A percentile compares a stretch with the other conserved stretches of the same genome.
These are phyloP conservation scores for Centroberyx gerrardi DNA, from an alignment of 2,797 vertebrate species.

Conservation along the genomic window DNA sequence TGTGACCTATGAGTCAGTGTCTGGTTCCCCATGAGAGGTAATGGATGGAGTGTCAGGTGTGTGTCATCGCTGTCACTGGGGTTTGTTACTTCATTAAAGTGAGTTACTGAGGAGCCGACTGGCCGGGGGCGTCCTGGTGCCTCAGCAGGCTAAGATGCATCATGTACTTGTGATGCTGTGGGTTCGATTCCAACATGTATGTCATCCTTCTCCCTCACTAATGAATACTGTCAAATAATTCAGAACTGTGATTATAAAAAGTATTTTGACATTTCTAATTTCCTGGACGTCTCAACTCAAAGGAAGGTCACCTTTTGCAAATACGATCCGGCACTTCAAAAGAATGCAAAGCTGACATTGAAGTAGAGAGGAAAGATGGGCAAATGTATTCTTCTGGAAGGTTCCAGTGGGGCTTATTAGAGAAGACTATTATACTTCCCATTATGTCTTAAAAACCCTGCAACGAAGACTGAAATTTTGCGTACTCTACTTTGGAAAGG, in stretches of 20 bases:
- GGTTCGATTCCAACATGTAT: neutral
- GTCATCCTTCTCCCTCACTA: neutral
- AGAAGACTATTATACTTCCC: neutral
- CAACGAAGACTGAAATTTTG: neutral
- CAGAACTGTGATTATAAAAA: neutral
- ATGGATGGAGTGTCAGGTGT: conserved; percentile 47
- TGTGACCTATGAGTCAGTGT: conserved; percentile 65
- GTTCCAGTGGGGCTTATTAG: conserved; percentile 10
- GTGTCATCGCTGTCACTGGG: conserved; percentile 59
- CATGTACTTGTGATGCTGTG: neutral
- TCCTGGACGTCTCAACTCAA: neutral
- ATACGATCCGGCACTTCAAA: neutral
- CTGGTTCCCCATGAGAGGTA: conserved; percentile 54
- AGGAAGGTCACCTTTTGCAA: neutral
- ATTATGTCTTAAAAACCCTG: neutral
- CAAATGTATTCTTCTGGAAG: neutral
- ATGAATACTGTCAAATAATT: neutral
- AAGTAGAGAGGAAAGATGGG: neutral
- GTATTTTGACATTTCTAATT: neutral
- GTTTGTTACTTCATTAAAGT: conserved; percentile 70
- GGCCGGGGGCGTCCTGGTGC: conserved; percentile 31
- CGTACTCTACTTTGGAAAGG: neutral
- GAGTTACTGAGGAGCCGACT: conserved; percentile 59
- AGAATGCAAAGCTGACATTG: conserved; percentile 6
- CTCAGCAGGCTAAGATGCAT: neutral